These are phyloP conservation scores for Patella pellucida DNA, from an alignment of 2,888 invertebrate species.

Conservation along the genomic window DNA sequence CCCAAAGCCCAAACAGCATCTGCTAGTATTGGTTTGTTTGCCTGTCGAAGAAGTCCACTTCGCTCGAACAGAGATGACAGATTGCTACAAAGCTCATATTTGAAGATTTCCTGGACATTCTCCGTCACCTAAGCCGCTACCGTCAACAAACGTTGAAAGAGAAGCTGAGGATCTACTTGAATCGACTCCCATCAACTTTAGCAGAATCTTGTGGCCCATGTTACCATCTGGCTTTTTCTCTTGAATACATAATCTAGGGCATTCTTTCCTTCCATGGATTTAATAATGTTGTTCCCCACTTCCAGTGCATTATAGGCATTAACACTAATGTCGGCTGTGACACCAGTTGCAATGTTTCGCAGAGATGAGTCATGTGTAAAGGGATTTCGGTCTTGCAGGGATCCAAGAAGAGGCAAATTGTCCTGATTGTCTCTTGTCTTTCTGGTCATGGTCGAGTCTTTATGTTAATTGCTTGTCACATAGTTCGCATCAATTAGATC, in stretches of 20 bases:
- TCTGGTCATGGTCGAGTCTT: slow-evolving; percentile 19
- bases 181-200: slow-evolving; percentile 24
- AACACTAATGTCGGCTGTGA: background rate
- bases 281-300: slow-evolving; percentile 16
- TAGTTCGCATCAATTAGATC: slow-evolving; percentile 21
- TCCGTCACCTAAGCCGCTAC: slow-evolving; percentile 17
- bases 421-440: slow-evolving; percentile 27
- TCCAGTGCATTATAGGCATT: slow-evolving; percentile 30
- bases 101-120: slow-evolving; percentile 31
- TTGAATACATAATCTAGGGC: slow-evolving; percentile 22
- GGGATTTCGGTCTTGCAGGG: slow-evolving; percentile 25
- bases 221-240: slow-evolving; percentile 23
- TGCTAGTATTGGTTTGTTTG: slow-evolving; percentile 40
- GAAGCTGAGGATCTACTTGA: slow-evolving; percentile 32
- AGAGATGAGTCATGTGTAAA: slow-evolving; percentile 23
- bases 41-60: slow-evolving; percentile 28
- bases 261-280: slow-evolving; percentile 25
- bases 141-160: slow-evolving; percentile 37
- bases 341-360: too few relatives aligned
- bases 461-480: slow-evolving; percentile 34
- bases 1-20: slow-evolving; percentile 35
- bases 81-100: slow-evolving; percentile 39
- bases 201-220: slow-evolving; percentile 18
- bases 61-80: slow-evolving; percentile 43
- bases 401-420: slow-evolving; percentile 14